A percentile compares a stretch with the other conserved stretches of the same genome.
Evolutionary conservation across 2,888 invertebrate species (phyloP).

Genomic region (Cenopis cana): DNA sequence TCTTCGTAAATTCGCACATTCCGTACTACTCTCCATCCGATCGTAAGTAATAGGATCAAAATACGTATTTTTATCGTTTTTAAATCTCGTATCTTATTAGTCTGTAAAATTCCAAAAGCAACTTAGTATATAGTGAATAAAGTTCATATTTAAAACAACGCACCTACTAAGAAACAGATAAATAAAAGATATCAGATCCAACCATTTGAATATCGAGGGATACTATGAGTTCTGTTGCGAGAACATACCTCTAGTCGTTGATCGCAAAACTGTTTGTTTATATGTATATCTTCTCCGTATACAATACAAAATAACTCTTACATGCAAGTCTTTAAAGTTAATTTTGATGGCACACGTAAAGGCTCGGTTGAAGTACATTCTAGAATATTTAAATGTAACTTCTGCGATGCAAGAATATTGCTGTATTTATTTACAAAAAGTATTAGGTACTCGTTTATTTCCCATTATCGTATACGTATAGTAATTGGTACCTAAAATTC

Average conservation of each 20-base stretch:
- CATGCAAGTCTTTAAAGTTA: background rate
- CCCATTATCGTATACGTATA: background rate
- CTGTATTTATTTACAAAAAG: background rate
- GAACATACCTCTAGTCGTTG: constrained; percentile 5
- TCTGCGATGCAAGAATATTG: background rate
- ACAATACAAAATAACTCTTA: background rate
- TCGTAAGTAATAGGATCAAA: constrained; percentile 1
- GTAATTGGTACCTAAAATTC: background rate
- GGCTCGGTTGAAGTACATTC: background rate
- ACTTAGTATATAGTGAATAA: background rate
- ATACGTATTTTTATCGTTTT: background rate
- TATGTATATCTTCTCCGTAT: background rate
- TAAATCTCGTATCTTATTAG: constrained; percentile 1
- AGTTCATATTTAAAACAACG: background rate
- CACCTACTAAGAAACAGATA: background rate
- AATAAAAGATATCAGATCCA: background rate
- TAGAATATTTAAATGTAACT: background rate
- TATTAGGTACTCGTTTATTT: background rate
- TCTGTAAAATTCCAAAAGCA: background rate
- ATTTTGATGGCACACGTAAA: background rate
- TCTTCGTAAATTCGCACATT: too few relatives aligned
- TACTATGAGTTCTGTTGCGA: constrained; percentile 6
- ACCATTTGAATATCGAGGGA: constrained; percentile 5
- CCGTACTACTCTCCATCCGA: background rate
- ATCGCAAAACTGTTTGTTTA: background rate